A percentile compares a stretch with the other conserved stretches of the same genome.
Conservation (phyloP, 2,797 vertebrate species). For the Anguilla megastoma region DNA sequence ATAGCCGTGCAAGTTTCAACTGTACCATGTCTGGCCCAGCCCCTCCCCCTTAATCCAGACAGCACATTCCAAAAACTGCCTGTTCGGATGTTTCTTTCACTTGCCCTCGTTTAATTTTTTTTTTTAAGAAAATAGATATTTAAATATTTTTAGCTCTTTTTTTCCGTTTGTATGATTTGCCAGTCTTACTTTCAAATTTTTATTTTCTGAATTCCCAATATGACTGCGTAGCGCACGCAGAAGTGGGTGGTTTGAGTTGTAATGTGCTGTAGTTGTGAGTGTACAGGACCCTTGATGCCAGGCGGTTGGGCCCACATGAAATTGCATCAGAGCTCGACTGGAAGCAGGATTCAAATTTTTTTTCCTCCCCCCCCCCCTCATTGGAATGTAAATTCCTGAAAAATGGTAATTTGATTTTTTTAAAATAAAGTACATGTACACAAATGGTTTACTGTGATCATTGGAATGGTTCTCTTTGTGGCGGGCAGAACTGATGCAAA, state of each 20-base stretch:
- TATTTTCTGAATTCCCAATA: background rate
- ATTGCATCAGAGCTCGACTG: background rate
- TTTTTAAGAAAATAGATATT: background rate
- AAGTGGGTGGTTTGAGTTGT: background rate
- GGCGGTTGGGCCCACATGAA: background rate
- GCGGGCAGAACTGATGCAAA: background rate
- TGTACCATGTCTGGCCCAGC: background rate
- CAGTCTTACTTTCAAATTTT: background rate
- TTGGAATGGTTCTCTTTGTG: background rate
- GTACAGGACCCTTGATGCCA: background rate
- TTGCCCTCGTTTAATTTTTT: slow-evolving; percentile 13
- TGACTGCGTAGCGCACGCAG: background rate
- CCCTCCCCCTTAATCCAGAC: slow-evolving; percentile 1
- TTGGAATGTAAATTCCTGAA: background rate
- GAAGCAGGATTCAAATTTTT: background rate
- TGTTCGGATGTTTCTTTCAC: slow-evolving; percentile 11
- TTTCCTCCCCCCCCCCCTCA: background rate
- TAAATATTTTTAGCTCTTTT: background rate
- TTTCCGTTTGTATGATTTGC: background rate
- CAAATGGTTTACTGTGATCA: background rate
- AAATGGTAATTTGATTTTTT: slow-evolving; percentile 2
- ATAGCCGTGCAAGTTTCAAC: background rate
- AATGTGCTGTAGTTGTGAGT: background rate
- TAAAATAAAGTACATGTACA: slow-evolving; percentile 18
- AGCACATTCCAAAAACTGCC: slow-evolving; percentile 29